A percentile compares a stretch with the other conserved stretches of the same genome.
These are phyloP conservation scores for Sitta europaea DNA, from an alignment of 2,113 vertebrate genomes.

Conservation along the genomic window DNA sequence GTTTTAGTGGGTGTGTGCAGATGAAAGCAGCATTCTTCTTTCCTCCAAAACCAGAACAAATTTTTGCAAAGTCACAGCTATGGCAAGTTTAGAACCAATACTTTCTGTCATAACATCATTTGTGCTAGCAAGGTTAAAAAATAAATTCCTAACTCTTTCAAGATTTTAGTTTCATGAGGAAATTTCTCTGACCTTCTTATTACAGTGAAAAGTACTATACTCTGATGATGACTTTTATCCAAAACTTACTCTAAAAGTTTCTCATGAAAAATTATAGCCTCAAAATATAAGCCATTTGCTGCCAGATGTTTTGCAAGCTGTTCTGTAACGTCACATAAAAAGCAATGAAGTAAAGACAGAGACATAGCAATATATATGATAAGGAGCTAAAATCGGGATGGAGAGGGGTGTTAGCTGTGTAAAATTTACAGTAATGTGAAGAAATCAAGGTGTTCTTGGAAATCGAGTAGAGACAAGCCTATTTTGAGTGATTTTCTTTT, in stretches of 20 bases:
- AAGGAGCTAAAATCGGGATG: background rate
- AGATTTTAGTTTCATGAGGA: background rate
- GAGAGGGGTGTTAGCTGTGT: background rate
- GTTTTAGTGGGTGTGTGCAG: background rate
- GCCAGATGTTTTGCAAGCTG: slow-evolving; percentile 53
- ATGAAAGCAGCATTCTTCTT: background rate
- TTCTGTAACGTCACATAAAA: slow-evolving; percentile 14
- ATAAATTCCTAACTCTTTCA: background rate
- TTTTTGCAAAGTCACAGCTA: background rate
- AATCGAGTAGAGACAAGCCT: background rate
- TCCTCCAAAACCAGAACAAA: background rate
- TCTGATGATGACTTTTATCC: background rate
- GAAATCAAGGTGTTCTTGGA: slow-evolving; percentile 2
- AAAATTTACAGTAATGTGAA: background rate
- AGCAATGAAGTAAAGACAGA: slow-evolving; percentile 5
- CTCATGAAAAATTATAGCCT: background rate
- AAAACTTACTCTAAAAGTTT: background rate
- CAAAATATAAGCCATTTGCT: slow-evolving; percentile 12
- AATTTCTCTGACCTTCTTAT: background rate
- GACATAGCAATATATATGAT: background rate
- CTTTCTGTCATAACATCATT: background rate
- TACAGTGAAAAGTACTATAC: background rate
- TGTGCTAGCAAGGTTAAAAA: background rate
- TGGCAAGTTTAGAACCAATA: background rate
- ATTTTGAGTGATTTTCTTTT: background rate